phyloP scores from a whole-genome alignment of 2,888 invertebrate genomes.

The Parapristionchus giblindavisi region DNA sequence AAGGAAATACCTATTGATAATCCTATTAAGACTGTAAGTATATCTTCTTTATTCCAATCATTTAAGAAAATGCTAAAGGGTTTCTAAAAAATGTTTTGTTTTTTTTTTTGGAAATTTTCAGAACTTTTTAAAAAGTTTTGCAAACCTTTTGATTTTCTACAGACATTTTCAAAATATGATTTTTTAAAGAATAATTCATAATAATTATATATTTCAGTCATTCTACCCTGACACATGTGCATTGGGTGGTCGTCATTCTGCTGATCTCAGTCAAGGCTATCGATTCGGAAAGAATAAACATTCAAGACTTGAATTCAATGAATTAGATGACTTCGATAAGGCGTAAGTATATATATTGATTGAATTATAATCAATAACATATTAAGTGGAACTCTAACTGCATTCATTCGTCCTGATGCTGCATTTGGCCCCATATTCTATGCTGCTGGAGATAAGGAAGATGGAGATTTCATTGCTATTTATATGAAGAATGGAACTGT shows the following conservation, averaged over 20 bases:
- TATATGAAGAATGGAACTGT: conserved; percentile 88
- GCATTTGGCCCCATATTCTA: conserved; percentile 85
- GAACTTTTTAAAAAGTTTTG: too few relatives aligned
- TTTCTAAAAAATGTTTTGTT: too few relatives aligned
- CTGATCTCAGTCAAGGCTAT: conserved; percentile 56
- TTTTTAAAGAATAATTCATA: too few relatives aligned
- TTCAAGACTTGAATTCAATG: conserved; percentile 70
- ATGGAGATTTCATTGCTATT: conserved; percentile 84
- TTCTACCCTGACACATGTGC: conserved; percentile 26
- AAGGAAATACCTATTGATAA: not conserved
- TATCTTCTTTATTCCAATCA: not conserved
- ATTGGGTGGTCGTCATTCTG: conserved; percentile 53
- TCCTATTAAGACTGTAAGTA: not conserved
- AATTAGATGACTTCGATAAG: conserved; percentile 58
- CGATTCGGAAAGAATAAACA: conserved; percentile 70
- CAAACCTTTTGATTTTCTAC: too few relatives aligned
- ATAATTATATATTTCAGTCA: conserved; percentile 17
- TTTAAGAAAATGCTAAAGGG: too few relatives aligned
- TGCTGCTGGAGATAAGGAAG: conserved; percentile 75
- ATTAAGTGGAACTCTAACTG: conserved; percentile 76
- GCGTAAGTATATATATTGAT: conserved; percentile 41
- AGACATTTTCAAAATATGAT: too few relatives aligned
- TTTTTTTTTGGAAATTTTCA: too few relatives aligned
- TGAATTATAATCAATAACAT: not conserved
- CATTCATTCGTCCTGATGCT: conserved; percentile 82